A percentile compares a stretch with the other conserved stretches of the same genome.
phyloP scores from a whole-genome alignment of 2,797 vertebrate genomes.

The Scolopax bukidnonensis region DNA sequence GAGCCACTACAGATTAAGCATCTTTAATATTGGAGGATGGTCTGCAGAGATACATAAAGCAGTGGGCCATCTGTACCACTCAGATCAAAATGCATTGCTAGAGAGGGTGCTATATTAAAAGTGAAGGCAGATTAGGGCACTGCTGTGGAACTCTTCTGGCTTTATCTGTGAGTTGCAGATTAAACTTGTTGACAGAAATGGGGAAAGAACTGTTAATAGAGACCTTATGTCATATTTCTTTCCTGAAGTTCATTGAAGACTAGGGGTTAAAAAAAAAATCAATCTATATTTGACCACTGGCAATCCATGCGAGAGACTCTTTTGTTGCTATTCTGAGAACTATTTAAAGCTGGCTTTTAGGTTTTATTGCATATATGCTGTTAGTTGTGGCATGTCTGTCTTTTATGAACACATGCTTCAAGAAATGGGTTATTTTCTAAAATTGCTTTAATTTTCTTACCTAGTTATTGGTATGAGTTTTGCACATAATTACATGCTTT shows the following conservation, averaged over 20 bases:
- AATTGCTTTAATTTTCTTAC: conserved; percentile 54
- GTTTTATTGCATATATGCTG: not conserved
- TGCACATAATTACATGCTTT: conserved; percentile 28
- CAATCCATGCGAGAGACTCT: not conserved
- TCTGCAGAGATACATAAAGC: not conserved
- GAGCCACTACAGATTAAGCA: not conserved
- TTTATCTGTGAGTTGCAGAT: not conserved
- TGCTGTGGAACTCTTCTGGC: not conserved
- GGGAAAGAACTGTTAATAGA: not conserved
- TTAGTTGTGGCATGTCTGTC: conserved; percentile 11
- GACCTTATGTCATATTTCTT: not conserved
- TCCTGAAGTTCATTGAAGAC: not conserved
- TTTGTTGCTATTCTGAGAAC: not conserved
- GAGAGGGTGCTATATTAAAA: not conserved
- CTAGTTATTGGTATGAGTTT: conserved; percentile 16
- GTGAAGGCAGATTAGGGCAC: not conserved
- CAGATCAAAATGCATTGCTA: not conserved
- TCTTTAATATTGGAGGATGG: conserved; percentile 6
- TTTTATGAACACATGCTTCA: conserved; percentile 23
- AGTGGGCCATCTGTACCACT: not conserved
- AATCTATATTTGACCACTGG: not conserved
- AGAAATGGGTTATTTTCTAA: conserved; percentile 60
- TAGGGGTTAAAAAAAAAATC: not conserved
- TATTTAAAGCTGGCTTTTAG: conserved; percentile 11
- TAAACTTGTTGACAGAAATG: not conserved